Evolutionary conservation across 2,113 vertebrate genomes (phyloP).

Genomic region (Chaetodon auriga): DNA sequence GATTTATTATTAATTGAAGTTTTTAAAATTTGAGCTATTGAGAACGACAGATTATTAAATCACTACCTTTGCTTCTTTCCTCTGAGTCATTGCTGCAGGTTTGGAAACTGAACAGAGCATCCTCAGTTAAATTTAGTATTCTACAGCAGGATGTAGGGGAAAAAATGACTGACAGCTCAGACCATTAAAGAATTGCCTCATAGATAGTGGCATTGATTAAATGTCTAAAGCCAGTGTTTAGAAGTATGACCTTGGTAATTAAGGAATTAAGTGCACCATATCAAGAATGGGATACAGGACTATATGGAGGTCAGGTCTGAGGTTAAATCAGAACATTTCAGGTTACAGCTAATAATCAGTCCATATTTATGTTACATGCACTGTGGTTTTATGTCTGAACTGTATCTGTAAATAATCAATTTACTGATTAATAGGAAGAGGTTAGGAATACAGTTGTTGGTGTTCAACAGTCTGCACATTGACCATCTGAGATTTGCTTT

Average conservation of each 20-base stretch:
- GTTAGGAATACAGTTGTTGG: not conserved
- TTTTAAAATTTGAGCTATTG: not conserved
- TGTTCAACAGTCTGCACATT: conserved; percentile 17
- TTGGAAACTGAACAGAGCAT: conserved; percentile 8
- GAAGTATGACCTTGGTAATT: conserved; percentile 60
- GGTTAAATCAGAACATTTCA: conserved; percentile 25
- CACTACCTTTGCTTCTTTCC: not conserved
- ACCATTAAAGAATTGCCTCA: conserved; percentile 59
- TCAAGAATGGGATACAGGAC: not conserved
- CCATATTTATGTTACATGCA: not conserved
- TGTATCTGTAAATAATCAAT: not conserved
- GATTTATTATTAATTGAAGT: not conserved
- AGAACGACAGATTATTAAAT: conserved; percentile 31
- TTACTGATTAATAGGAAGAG: not conserved
- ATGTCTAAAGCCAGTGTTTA: conserved; percentile 45
- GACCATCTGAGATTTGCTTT: conserved; percentile 5
- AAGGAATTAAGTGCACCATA: conserved; percentile 34
- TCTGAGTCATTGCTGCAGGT: not conserved
- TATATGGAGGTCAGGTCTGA: conserved; percentile 1
- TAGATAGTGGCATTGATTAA: conserved; percentile 68
- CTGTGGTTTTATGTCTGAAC: not conserved
- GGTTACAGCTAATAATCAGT: not conserved
- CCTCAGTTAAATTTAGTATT: conserved; percentile 51
- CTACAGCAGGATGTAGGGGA: conserved; percentile 21
- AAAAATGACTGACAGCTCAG: conserved; percentile 61